phyloP scores from a whole-genome alignment of 1,140 invertebrate genomes.

The Drosophila teissieri region DNA sequence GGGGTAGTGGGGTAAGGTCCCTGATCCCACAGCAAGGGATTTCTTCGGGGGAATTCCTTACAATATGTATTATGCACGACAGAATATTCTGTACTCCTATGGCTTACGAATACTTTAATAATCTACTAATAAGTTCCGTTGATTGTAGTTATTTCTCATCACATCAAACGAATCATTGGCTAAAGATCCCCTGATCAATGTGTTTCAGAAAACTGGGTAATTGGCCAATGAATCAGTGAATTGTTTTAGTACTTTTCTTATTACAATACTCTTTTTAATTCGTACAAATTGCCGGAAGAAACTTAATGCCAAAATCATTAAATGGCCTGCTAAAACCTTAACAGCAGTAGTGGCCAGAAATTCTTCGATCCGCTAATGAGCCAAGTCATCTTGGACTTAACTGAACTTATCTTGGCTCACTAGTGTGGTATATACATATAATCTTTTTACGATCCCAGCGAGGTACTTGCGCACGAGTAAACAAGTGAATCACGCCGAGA shows the following conservation, averaged over 20 bases:
- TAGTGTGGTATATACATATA: conserved; percentile 10
- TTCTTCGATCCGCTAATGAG: conserved; percentile 22
- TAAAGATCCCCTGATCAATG: not conserved
- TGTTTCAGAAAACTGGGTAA: not conserved
- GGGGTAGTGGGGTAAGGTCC: conserved; percentile 23
- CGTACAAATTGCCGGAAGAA: not conserved
- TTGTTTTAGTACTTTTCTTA: not conserved
- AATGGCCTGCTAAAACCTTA: not conserved
- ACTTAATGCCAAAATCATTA: not conserved
- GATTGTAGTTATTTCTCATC: no score
- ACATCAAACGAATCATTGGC: not conserved
- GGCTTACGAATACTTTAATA: not conserved
- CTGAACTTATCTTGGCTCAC: conserved; percentile 30
- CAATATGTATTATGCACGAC: not conserved
- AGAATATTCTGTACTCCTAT: not conserved
- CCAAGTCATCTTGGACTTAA: conserved; percentile 23
- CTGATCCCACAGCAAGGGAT: not conserved
- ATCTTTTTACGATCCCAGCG: conserved; percentile 16
- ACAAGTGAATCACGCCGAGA: conserved; percentile 26
- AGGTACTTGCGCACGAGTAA: conserved; percentile 20
- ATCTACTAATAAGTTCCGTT: no score
- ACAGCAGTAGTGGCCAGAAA: conserved; percentile 4
- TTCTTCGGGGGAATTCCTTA: not conserved
- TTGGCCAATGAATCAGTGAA: not conserved
- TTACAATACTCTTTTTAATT: no score